Percentiles rank a stretch among this genome's conserved stretches.
Evolutionary conservation across 64 coral and sea anemone species (phyloP).

Genomic region (Stylophora pistillata): DNA sequence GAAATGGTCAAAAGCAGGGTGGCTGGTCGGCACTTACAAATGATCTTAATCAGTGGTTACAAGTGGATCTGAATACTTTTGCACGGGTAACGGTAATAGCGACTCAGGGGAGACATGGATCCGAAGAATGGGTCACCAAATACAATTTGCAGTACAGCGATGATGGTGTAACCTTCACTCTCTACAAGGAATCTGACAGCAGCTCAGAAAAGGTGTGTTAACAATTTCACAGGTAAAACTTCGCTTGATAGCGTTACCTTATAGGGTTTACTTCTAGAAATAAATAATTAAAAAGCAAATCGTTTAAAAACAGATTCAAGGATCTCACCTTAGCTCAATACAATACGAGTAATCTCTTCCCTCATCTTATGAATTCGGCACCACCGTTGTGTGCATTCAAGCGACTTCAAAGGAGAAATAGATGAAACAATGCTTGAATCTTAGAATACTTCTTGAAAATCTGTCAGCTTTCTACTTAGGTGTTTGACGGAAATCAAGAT

Average conservation of each 20-base stretch:
- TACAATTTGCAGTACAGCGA: neutral
- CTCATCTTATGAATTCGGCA: too few species aligned
- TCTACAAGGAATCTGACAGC: neutral
- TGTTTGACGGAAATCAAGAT: constrained; percentile 30
- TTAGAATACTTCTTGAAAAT: neutral
- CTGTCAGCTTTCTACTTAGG: neutral
- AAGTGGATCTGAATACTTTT: neutral
- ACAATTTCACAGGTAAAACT: too few species aligned
- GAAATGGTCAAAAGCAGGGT: neutral
- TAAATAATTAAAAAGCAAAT: too few species aligned
- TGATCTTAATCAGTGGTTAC: constrained; percentile 7
- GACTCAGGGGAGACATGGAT: neutral
- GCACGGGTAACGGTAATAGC: neutral
- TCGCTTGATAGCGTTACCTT: too few species aligned
- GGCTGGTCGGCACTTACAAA: neutral
- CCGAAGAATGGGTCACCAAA: neutral
- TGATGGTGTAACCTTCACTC: neutral
- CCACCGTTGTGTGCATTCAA: too few species aligned
- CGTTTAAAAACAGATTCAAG: too few species aligned
- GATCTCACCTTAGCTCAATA: too few species aligned
- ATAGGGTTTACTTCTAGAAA: too few species aligned
- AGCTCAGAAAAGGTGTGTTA: neutral
- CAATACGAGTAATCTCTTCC: too few species aligned
- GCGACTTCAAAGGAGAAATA: too few species aligned
- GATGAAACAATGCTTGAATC: too few species aligned